These are phyloP conservation scores for Gymnothorax reevesii DNA, from an alignment of 2,797 vertebrate genomes.

Conservation along the genomic window DNA sequence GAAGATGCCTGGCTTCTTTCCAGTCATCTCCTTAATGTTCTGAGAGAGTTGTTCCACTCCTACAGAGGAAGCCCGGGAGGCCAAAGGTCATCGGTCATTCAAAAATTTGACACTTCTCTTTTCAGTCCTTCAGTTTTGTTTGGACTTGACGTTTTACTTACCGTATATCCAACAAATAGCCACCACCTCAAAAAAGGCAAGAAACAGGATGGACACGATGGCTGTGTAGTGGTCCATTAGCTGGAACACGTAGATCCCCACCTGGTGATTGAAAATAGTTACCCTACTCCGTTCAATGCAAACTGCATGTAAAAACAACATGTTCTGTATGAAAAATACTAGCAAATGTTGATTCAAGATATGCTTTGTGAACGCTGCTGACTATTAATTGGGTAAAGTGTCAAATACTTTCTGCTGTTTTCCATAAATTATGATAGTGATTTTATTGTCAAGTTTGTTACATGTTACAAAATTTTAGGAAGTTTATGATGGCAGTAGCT, in stretches of 20 bases:
- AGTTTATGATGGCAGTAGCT: neutral
- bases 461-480: neutral
- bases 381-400: neutral
- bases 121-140: neutral
- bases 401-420: neutral
- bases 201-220: conserved; percentile 76
- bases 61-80: conserved; percentile 36
- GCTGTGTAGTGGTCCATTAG: conserved; percentile 81
- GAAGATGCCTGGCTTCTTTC: conserved; percentile 64
- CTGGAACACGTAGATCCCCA: conserved; percentile 78
- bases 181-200: conserved; percentile 76
- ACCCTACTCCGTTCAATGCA: neutral
- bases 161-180: conserved; percentile 74
- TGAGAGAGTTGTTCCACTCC: conserved; percentile 68
- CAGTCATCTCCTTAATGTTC: conserved; percentile 72
- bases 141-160: conserved; percentile 43
- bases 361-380: neutral
- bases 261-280: conserved; percentile 53
- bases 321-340: neutral
- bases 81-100: neutral
- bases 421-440: neutral
- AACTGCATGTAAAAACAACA: neutral
- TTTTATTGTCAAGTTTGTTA: neutral
- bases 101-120: neutral
- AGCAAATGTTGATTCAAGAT: neutral